phyloP scores from a whole-genome alignment of 2,797 vertebrate genomes.

The Chrosomus eos region DNA sequence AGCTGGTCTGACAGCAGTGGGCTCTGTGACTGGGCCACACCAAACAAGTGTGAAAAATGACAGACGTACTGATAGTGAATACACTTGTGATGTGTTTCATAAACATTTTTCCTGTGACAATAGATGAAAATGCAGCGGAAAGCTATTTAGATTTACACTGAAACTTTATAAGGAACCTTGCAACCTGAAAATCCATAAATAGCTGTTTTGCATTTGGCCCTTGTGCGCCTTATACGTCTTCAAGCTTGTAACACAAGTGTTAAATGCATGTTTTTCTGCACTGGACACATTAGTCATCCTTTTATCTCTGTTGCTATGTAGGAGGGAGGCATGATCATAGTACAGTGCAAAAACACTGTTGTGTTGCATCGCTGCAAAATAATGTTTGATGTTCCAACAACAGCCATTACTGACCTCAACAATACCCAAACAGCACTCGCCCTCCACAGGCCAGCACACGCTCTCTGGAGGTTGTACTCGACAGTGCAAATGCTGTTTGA shows the following conservation, averaged over 20 bases:
- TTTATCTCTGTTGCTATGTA: slow-evolving; percentile 42
- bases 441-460: slow-evolving; percentile 34
- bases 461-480: slow-evolving; percentile 44
- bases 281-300: slow-evolving; percentile 45
- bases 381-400: slow-evolving; percentile 54
- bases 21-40: slow-evolving; percentile 39
- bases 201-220: slow-evolving; percentile 21
- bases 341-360: slow-evolving; percentile 45
- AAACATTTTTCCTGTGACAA: neutral
- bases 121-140: neutral
- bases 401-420: slow-evolving; percentile 57
- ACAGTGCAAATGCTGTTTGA: slow-evolving; percentile 4
- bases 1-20: slow-evolving; percentile 45
- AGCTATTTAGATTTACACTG: neutral
- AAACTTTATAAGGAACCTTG: neutral
- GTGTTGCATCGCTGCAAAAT: slow-evolving; percentile 50
- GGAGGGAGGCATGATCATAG: slow-evolving; percentile 41
- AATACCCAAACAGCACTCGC: slow-evolving; percentile 42
- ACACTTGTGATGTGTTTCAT: neutral
- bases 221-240: neutral
- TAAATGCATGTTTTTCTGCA: slow-evolving; percentile 42
- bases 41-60: slow-evolving; percentile 34
- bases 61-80: neutral
- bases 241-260: slow-evolving; percentile 22
- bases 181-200: slow-evolving; percentile 16